phyloP scores from a whole-genome alignment of 2,888 invertebrate genomes.

The Orthonevra nobilis region DNA sequence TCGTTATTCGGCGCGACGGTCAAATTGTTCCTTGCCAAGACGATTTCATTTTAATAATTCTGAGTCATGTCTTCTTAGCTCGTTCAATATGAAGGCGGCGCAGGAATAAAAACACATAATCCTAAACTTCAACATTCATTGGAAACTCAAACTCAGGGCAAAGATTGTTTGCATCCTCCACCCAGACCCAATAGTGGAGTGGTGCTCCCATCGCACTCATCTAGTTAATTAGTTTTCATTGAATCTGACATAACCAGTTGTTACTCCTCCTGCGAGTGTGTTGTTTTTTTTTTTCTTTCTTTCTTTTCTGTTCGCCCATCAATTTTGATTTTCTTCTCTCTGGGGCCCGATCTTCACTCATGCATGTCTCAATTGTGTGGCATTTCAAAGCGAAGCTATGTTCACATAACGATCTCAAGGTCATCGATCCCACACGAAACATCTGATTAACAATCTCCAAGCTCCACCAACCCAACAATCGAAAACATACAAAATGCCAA shows the following conservation, averaged over 20 bases:
- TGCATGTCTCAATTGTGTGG: constrained; percentile 68
- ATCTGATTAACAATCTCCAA: constrained; percentile 60
- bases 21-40: constrained; percentile 46
- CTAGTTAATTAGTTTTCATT: constrained; percentile 70
- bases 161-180: constrained; percentile 51
- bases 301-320: constrained; percentile 24
- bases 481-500: constrained; percentile 51
- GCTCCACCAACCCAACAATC: constrained; percentile 49
- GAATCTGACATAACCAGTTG: constrained; percentile 70
- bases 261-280: constrained; percentile 38
- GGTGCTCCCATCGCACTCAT: constrained; percentile 58
- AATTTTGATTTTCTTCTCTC: no score
- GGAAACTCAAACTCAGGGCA: constrained; percentile 51
- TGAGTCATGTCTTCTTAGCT: constrained; percentile 55
- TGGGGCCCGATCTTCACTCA: constrained; percentile 51
- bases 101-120: constrained; percentile 29
- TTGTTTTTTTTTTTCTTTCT: constrained; percentile 13
- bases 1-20: no score
- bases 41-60: constrained; percentile 60
- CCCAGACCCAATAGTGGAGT: constrained; percentile 46
- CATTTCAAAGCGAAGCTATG: constrained; percentile 32
- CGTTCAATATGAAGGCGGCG: constrained; percentile 31
- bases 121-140: constrained; percentile 42
- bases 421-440: constrained; percentile 65
- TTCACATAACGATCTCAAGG: constrained; percentile 65